Conservation (phyloP, 2,797 vertebrate genomes). For the Mormyrops boulengeri region DNA sequence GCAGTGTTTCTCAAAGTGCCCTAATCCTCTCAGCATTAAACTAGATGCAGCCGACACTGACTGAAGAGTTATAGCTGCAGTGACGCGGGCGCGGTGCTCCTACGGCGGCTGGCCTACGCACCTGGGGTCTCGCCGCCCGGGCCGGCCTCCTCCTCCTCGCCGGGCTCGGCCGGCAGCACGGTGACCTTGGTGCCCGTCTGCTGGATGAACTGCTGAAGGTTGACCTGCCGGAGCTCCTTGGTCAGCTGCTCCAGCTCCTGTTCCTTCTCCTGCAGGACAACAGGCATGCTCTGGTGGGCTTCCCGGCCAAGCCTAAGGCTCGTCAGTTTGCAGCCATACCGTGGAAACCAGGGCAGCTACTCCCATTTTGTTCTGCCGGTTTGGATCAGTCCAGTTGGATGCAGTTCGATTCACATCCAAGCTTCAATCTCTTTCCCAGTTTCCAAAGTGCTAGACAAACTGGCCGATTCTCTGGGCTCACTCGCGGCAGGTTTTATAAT, state of each 20-base stretch:
- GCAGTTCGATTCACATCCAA: background rate
- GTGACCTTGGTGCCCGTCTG: constrained; percentile 97
- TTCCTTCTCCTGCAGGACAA: constrained; percentile 76
- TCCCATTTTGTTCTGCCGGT: background rate
- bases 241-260: constrained; percentile 91
- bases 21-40: background rate
- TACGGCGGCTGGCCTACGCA: background rate
- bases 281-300: background rate
- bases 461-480: background rate
- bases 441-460: background rate
- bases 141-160: constrained; percentile 61
- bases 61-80: background rate
- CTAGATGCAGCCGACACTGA: background rate
- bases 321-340: background rate
- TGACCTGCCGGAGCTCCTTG: constrained; percentile 94
- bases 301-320: background rate
- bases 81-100: background rate
- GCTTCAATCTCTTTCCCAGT: background rate
- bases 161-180: constrained; percentile 82
- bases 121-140: background rate
- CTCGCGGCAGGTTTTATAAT: background rate
- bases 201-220: constrained; percentile 97
- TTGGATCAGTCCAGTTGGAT: background rate
- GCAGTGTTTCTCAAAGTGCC: background rate
- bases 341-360: background rate